Evolutionary conservation across 2,113 vertebrate genomes (phyloP).

Genomic region (Pluvialis apricaria): DNA sequence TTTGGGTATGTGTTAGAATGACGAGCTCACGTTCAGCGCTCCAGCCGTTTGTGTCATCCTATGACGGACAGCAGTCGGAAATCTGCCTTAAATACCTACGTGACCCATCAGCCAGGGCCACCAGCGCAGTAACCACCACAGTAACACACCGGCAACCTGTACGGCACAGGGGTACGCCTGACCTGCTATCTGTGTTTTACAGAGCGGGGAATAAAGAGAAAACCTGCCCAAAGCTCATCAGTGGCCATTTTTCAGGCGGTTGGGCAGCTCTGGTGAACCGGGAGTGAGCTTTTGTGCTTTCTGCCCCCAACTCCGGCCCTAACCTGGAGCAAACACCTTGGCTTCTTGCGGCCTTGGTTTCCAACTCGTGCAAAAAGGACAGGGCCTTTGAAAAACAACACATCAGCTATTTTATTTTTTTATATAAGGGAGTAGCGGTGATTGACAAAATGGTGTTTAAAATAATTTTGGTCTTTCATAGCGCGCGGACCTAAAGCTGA

Average conservation of each 20-base stretch:
- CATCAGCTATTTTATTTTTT: background rate
- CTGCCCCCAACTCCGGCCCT: background rate
- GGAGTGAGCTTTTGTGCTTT: background rate
- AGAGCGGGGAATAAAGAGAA: background rate
- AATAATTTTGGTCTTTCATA: fast-evolving
- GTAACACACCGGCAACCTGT: background rate
- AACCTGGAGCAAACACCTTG: background rate
- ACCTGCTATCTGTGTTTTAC: background rate
- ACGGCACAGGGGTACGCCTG: background rate
- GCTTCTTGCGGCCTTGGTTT: fast-evolving
- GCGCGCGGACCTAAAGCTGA: fast-evolving
- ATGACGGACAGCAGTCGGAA: background rate
- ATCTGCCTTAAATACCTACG: background rate
- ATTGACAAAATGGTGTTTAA: background rate
- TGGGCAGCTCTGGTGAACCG: fast-evolving
- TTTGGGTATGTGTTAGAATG: too few species aligned
- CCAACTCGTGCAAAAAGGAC: background rate
- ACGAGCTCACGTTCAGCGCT: background rate
- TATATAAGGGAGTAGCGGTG: fast-evolving
- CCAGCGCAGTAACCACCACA: too few species aligned
- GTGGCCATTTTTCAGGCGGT: fast-evolving
- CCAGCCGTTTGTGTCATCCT: fast-evolving
- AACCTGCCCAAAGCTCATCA: background rate
- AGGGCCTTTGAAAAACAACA: background rate
- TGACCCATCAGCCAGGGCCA: background rate